Evolutionary conservation across 2,888 invertebrate species (phyloP).

Genomic region (Drosophila kuntzei): DNA sequence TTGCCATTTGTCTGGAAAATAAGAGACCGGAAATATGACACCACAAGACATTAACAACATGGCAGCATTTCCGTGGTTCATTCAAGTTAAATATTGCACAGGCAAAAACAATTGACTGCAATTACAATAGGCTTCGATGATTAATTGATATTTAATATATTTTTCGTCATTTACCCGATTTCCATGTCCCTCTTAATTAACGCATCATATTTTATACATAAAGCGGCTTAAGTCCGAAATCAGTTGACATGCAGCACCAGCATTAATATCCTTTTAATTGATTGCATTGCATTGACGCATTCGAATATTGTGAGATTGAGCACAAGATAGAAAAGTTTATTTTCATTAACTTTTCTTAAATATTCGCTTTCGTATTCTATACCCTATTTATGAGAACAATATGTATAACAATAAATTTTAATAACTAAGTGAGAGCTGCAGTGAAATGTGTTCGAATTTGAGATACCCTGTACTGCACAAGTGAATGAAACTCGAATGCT

Average conservation of each 20-base stretch:
- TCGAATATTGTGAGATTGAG: background rate
- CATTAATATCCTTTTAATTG: constrained; percentile 33
- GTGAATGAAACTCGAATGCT: no score
- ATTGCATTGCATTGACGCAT: constrained; percentile 1
- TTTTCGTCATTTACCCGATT: constrained; percentile 49
- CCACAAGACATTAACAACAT: constrained; percentile 41
- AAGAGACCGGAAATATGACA: background rate
- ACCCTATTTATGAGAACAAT: background rate
- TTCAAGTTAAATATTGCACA: constrained; percentile 42
- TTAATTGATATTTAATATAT: constrained; percentile 56
- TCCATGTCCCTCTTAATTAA: constrained; percentile 46
- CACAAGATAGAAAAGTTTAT: background rate
- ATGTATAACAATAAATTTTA: background rate
- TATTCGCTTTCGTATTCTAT: background rate
- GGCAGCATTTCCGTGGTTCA: constrained; percentile 44
- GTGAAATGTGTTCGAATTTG: background rate
- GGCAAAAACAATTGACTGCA: constrained; percentile 42
- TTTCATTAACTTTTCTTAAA: background rate
- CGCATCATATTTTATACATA: constrained; percentile 45
- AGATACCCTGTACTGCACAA: background rate
- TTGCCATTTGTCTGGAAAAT: constrained; percentile 2
- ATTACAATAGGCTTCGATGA: constrained; percentile 27
- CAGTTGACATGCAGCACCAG: constrained; percentile 35
- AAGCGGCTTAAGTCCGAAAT: constrained; percentile 61
- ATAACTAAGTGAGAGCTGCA: background rate